Percentiles rank a stretch among this genome's conserved stretches.
Evolutionary conservation across 2,797 vertebrate species (phyloP).

Genomic region (Molossus molossus): DNA sequence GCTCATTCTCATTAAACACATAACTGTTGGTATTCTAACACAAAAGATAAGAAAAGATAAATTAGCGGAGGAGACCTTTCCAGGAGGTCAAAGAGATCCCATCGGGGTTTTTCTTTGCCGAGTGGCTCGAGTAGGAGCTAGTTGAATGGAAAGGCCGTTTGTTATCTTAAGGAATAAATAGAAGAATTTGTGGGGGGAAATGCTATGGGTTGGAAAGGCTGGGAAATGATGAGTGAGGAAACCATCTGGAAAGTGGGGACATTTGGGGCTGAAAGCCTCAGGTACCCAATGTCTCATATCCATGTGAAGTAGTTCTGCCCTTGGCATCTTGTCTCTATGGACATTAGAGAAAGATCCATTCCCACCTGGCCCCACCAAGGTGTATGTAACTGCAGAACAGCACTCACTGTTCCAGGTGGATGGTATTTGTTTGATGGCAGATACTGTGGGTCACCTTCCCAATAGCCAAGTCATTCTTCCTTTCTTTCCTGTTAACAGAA

Average conservation of each 20-base stretch:
- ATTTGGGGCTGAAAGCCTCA: neutral
- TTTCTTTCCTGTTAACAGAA: neutral
- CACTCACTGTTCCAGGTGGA: neutral
- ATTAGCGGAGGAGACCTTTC: neutral
- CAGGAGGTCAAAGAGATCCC: neutral
- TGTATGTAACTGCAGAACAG: neutral
- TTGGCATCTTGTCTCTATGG: neutral
- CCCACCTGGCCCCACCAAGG: neutral
- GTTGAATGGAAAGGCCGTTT: neutral
- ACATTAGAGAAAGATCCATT: neutral
- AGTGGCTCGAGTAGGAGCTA: neutral
- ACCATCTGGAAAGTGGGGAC: neutral
- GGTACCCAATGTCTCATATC: neutral
- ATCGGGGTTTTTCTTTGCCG: neutral
- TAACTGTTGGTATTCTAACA: neutral
- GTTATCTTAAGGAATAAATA: neutral
- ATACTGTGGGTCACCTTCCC: neutral
- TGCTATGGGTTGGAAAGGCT: neutral
- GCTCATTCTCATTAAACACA: neutral
- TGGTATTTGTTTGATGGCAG: neutral
- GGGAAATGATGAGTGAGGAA: neutral
- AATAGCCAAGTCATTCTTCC: neutral
- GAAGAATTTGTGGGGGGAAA: neutral
- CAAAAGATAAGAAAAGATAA: neutral
- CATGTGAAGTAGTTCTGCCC: neutral